A percentile compares a stretch with the other conserved stretches of the same genome.
Evolutionary conservation across 2,113 vertebrate species (phyloP).

Genomic region (Struthio camelus): DNA sequence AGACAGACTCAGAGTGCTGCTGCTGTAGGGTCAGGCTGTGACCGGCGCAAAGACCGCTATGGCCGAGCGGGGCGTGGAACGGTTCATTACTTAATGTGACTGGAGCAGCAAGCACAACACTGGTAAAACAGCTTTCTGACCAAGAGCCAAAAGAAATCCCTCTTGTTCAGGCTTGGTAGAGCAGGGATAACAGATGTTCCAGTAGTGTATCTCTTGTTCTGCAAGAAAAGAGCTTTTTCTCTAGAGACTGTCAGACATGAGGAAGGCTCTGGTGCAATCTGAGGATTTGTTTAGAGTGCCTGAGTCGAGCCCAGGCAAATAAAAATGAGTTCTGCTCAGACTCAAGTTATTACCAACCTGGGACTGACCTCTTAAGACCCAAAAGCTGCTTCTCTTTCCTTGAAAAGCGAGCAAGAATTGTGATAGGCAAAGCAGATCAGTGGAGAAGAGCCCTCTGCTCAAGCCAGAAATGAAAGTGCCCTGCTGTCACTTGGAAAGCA

Average conservation of each 20-base stretch:
- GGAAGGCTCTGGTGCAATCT: neutral
- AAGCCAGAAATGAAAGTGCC: neutral
- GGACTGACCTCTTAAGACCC: neutral
- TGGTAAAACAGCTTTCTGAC: neutral
- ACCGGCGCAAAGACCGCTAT: neutral
- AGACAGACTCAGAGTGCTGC: neutral
- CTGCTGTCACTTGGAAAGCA: neutral
- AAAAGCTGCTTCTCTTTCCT: neutral
- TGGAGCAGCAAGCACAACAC: neutral
- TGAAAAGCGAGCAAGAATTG: rapidly evolving
- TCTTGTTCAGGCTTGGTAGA: neutral
- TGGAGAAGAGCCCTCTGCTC: neutral
- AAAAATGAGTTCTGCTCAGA: too few species aligned
- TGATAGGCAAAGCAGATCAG: neutral
- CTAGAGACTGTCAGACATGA: neutral
- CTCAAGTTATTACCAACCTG: neutral
- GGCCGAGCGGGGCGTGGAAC: neutral
- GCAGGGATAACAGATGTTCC: neutral
- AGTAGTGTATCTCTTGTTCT: rapidly evolving
- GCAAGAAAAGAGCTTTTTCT: rapidly evolving
- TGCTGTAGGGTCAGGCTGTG: neutral
- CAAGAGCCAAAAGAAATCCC: neutral
- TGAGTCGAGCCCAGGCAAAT: neutral
- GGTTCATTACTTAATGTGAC: rapidly evolving
- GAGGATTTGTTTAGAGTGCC: neutral